A percentile compares a stretch with the other conserved stretches of the same genome.
Evolutionary conservation across 2,888 invertebrate species (phyloP).

Genomic region (Elaeidobius kamerunicus): DNA sequence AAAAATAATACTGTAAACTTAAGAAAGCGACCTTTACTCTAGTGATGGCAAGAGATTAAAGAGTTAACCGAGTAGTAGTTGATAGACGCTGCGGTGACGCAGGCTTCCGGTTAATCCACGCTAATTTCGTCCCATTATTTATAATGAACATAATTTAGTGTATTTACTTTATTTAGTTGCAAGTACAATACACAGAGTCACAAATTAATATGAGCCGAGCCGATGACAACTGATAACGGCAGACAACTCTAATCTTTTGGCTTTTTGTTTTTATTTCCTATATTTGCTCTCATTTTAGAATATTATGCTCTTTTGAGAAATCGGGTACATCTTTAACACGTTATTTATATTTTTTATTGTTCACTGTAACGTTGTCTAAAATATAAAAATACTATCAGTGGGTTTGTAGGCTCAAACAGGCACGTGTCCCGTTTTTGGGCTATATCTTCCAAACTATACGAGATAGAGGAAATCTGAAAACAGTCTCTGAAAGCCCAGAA

Average conservation of each 20-base stretch:
- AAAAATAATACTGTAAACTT: too few relatives aligned
- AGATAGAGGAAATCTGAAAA: too few relatives aligned
- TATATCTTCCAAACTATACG: too few relatives aligned
- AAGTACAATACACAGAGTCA: constrained; percentile 3
- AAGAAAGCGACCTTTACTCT: too few relatives aligned
- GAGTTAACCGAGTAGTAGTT: constrained; percentile 10
- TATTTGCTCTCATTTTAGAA: too few relatives aligned
- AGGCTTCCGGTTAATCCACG: constrained; percentile 24
- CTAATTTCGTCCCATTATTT: constrained; percentile 43
- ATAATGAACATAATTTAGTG: constrained; percentile 43
- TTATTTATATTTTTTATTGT: background rate
- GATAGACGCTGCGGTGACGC: constrained; percentile 22
- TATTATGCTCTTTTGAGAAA: too few relatives aligned
- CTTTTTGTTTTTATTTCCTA: too few relatives aligned
- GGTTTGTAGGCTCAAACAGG: background rate
- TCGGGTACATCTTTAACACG: too few relatives aligned
- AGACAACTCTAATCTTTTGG: too few relatives aligned
- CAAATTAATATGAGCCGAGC: constrained; percentile 11
- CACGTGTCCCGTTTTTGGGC: too few relatives aligned
- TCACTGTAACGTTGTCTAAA: background rate
- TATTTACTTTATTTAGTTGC: constrained; percentile 25
- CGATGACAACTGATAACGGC: constrained; percentile 8
- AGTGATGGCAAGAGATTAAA: background rate
- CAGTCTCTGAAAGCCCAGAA: too few relatives aligned
- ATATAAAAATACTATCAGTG: background rate